Evolutionary conservation across 1,140 invertebrate species (phyloP), one percentile per base, ranked within the genome.

Genomic region (Lysiphlebus fabarum): DNA sequence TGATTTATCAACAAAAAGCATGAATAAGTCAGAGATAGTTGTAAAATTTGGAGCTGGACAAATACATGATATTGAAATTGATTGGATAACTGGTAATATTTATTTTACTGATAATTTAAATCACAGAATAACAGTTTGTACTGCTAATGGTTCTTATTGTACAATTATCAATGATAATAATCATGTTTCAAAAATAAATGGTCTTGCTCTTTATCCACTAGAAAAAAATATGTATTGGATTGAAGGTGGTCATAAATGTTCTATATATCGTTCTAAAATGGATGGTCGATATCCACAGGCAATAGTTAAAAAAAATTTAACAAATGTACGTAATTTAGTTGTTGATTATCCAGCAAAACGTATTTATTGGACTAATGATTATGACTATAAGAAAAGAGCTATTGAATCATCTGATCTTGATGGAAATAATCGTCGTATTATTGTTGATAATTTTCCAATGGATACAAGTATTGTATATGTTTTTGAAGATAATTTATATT

Each of bases 291-390:
- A 85, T 48, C 78, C 82, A 11, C 74, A 73, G 55, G 58, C 72
- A 37, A 70, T 78, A 0, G 62, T 82, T 0, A 79, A 81, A 1
- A 73, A 78, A 4, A 70, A 85, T 0, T 82, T 95, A 17, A 82
- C 89, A 1, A 95, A 91, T 89, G 93, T 95, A 1, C 95, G 93
- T 73, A 93, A 93, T 4, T 77, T 99, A 7, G 85, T 92, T 2
- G 80, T 98, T 48, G 96, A 99, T 74, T 87, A 88, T 69, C 86
- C 90, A 12, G 92, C 89, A 61, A 80, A 87, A 14, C 81, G 91
- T 49, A 77, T 89, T 6, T 89, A 92, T 65, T 93, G 92, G 83
- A 87, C 93, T 0, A 90, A 92, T 65, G 84, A 26, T 26, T 1
- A 26, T 84, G 1, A 90, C 91, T 64, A 66, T 84, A 6, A 81